A percentile compares a stretch with the other conserved stretches of the same genome.
Conservation (phyloP, 2,797 vertebrate species). For the Acropternis orthonyx region DNA sequence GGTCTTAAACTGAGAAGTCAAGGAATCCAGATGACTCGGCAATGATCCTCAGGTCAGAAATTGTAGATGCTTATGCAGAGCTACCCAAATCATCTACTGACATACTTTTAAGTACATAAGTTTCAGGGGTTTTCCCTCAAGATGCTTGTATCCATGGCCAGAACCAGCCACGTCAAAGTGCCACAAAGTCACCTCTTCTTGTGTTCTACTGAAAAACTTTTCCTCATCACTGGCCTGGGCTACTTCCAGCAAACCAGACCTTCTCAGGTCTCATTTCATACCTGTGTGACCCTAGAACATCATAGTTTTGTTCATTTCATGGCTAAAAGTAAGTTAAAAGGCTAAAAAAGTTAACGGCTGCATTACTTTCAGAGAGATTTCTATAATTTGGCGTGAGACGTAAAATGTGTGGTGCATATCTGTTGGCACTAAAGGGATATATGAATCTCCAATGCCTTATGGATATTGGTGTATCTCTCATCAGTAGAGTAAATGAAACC, state of each 20-base stretch:
- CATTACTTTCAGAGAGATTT: not conserved
- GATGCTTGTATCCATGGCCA: not conserved
- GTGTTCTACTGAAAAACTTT: not conserved
- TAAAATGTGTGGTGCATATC: not conserved
- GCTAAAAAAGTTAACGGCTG: not conserved
- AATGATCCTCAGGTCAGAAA: not conserved
- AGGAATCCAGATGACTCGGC: not conserved
- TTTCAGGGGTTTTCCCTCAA: not conserved
- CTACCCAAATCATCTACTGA: not conserved
- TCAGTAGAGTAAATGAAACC: not conserved
- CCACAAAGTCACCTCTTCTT: not conserved
- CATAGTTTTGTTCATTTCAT: not conserved
- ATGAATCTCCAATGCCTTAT: not conserved
- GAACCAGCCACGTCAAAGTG: not conserved
- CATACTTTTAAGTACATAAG: not conserved
- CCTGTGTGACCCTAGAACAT: not conserved
- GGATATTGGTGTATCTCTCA: not conserved
- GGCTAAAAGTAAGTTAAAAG: not conserved
- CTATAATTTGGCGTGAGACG: not conserved
- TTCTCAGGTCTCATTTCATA: not conserved
- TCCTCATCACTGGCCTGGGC: not conserved
- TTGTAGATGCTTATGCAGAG: not conserved
- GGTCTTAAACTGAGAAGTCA: not conserved
- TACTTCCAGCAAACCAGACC: not conserved
- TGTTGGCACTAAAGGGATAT: not conserved